Evolutionary conservation across 2,797 vertebrate genomes (phyloP), one percentile per base, ranked within the genome.

Genomic region (Spea hammondii): DNA sequence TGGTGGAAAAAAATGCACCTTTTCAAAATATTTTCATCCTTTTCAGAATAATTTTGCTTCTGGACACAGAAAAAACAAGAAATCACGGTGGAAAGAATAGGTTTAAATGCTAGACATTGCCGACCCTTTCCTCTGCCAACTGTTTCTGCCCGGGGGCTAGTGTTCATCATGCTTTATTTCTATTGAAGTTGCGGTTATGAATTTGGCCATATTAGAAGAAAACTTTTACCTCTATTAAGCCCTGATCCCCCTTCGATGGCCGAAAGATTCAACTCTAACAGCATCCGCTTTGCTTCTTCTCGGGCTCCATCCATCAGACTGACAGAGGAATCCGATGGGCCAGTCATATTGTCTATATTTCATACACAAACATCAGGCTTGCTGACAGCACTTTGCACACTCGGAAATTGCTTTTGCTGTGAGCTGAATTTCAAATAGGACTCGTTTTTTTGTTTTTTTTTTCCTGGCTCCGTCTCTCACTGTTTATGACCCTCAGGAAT

Each of bases 361-460:
- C 95, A 96, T 94, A 94, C 92, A 93, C 94, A 96, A 95, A 93
- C 95, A 96, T 95, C 95, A 95, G 94, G 93, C 93, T 93, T 93
- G 93, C 95, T 97, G 96, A 98, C 96, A 97, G 96, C 94, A 93
- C 93, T 92, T 93, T 94, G 93, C 94, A 96, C 89, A 93, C 93
- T 95, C 95, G 94, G 95, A 97, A 96, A 96, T 94, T 95, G 94
- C 94, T 95, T 95, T 94, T 92, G 93, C 94, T 98, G 94, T 97
- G 96, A 97, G 93, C 92, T 89, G 97, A 98, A 98, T 98, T 95
- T 97, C 94, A 98, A 95, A 92, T 92, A 95, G 93, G 90, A 90
- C 87, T 87, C 92, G 90, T 71, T 62, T 77, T 70, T 44, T n/a
- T 55, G 67, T 82, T 70, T 76, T 60, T 64, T 46, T 8, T 53